A percentile compares a stretch with the other conserved stretches of the same genome.
Conservation (phyloP, 2,888 invertebrate genomes). For the Lithophane semibrunnea region DNA sequence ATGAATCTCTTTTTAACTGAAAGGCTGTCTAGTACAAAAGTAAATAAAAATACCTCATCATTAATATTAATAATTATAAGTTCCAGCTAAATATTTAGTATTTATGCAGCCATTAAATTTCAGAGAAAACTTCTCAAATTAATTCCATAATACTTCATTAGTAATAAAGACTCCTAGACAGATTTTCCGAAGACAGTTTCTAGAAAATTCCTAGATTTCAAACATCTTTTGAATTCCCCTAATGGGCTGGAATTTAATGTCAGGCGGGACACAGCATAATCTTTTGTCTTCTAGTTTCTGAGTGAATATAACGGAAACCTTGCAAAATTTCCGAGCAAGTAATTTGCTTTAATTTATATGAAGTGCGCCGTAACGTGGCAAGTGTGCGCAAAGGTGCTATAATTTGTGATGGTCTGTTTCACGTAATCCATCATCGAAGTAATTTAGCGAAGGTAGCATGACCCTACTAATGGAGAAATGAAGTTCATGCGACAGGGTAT, state of each 20-base stretch:
- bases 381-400: slow-evolving; percentile 59
- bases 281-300: slow-evolving; percentile 39
- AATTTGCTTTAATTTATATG: slow-evolving; percentile 54
- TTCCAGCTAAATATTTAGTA: background rate
- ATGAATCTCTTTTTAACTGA: too few species aligned
- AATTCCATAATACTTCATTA: slow-evolving; percentile 1
- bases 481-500: slow-evolving; percentile 70
- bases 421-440: slow-evolving; percentile 75
- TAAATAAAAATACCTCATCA: background rate
- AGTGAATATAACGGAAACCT: slow-evolving; percentile 32
- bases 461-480: slow-evolving; percentile 76
- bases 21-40: too few species aligned
- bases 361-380: slow-evolving; percentile 39
- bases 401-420: slow-evolving; percentile 70
- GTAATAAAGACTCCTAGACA: slow-evolving; percentile 1
- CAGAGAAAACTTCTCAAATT: background rate
- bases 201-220: slow-evolving; percentile 22
- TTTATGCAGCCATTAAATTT: background rate
- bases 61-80: slow-evolving; percentile 2
- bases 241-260: slow-evolving; percentile 34
- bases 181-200: background rate
- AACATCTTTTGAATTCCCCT: slow-evolving; percentile 24
- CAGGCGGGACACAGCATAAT: background rate
- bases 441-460: slow-evolving; percentile 75
- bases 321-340: slow-evolving; percentile 41